A percentile compares a stretch with the other conserved stretches of the same genome.
These are phyloP conservation scores for Philopotamus ludificatus DNA, from an alignment of 1,140 invertebrate genomes.

Conservation along the genomic window DNA sequence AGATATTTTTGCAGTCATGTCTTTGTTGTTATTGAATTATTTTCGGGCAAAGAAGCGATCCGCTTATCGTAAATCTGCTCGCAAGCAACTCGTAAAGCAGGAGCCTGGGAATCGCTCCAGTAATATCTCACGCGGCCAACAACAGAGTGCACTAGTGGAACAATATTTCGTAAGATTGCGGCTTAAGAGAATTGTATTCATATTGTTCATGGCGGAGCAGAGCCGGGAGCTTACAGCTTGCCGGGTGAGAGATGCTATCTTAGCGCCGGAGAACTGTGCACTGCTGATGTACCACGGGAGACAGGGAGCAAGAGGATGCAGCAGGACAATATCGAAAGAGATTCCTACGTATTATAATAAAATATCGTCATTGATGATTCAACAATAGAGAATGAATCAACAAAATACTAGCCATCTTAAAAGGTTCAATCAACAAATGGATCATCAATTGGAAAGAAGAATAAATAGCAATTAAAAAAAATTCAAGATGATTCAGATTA, in stretches of 20 bases:
- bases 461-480: too few relatives aligned
- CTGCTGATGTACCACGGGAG: neutral
- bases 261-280: neutral
- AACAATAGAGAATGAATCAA: too few relatives aligned
- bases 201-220: slow-evolving; percentile 17
- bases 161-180: slow-evolving; percentile 35
- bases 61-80: slow-evolving; percentile 5
- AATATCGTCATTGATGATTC: too few relatives aligned
- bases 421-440: too few relatives aligned
- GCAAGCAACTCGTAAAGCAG: slow-evolving; percentile 10
- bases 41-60: slow-evolving; percentile 4
- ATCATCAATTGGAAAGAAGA: too few relatives aligned
- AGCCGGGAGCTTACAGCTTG: slow-evolving; percentile 9
- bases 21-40: neutral
- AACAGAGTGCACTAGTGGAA: slow-evolving; percentile 20
- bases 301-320: neutral
- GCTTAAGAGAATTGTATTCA: slow-evolving; percentile 30
- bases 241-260: slow-evolving; percentile 5
- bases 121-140: slow-evolving; percentile 17
- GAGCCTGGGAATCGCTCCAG: neutral
- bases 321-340: neutral
- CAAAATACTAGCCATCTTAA: too few relatives aligned
- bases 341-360: too few relatives aligned
- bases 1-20: neutral
- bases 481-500: too few relatives aligned